Evolutionary conservation across 2,797 vertebrate species (phyloP), one percentile per base, ranked within the genome.

Genomic region (Cryptoblepharus egeriae): DNA sequence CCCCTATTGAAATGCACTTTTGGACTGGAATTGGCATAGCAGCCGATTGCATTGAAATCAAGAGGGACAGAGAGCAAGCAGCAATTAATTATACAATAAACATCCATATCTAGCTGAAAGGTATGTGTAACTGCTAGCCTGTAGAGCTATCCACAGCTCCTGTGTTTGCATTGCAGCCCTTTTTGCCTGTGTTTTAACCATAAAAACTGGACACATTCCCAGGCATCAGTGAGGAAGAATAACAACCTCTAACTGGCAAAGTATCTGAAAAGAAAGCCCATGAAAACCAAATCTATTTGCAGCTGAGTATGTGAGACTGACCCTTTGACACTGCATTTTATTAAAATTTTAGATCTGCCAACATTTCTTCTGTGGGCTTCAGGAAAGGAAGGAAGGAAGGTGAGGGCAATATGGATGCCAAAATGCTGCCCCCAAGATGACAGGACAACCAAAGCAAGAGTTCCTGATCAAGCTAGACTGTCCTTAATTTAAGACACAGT

Each of bases 121-220:
- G 30, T 58, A n/a, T n/a, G n/a, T n/a, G n/a, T n/a, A 68, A 58
- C 63, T 76, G 60, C 67, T 71, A n/a, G 35, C 60, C 60, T 77
- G 22, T 65, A 81, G 67, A 49, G 42, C 42, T 57, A 77, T 12
- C 24, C 39, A 18, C 35, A 72, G 61, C 30, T 60, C 26, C 52
- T 60, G 18, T 49, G 10, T 61, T 49, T 24, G 20, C 39, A 61
- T 28, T 65, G 8, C 52, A 30, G 68, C 42, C 69, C 15, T 81
- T 81, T 81, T 61, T 67, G 35, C 67, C 52, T 73, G 37, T 28
- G 55, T 65, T 67, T 72, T 49, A 81, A 72, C 22, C 42, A 52
- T 30, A 37, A 32, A 58, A 68, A 24, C 68, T 85, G 79, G 79
- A 85, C 16, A 32, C 61, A 73, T 81, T 77, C 79, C 79, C 84